Evolutionary conservation across 2,113 vertebrate genomes (phyloP).

Genomic region (Bos indicus): DNA sequence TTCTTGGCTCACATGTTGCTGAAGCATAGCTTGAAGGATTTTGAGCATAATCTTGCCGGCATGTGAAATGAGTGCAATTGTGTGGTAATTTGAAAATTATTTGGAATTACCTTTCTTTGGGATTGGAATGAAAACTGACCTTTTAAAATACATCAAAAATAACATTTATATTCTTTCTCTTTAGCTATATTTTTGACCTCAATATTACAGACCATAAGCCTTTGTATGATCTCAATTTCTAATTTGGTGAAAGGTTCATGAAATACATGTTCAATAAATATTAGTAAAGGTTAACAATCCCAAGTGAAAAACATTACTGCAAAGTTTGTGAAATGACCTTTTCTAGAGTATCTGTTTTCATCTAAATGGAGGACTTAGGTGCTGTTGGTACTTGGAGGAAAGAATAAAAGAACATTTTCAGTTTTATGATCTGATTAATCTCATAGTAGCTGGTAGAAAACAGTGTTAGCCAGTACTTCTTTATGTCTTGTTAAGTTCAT

Average conservation of each 20-base stretch:
- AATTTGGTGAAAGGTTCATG: background rate
- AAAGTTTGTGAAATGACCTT: background rate
- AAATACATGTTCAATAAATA: background rate
- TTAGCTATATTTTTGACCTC: background rate
- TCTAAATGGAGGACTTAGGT: background rate
- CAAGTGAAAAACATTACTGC: background rate
- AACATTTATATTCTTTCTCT: background rate
- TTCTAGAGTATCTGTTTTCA: background rate
- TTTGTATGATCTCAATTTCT: background rate
- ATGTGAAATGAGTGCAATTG: background rate
- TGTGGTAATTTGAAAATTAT: background rate
- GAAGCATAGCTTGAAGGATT: background rate
- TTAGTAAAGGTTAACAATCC: background rate
- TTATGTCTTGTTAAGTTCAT: background rate
- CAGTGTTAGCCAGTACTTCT: background rate
- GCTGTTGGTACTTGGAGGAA: background rate
- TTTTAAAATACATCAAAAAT: background rate
- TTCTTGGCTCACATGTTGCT: background rate
- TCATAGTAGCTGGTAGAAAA: background rate
- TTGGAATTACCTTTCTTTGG: background rate
- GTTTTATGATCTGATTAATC: background rate
- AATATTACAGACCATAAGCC: background rate
- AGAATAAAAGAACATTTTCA: background rate
- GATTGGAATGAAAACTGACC: background rate
- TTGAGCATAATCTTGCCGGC: background rate